Evolutionary conservation across 2,797 vertebrate genomes (phyloP).

Genomic region (Coreius guichenoti): DNA sequence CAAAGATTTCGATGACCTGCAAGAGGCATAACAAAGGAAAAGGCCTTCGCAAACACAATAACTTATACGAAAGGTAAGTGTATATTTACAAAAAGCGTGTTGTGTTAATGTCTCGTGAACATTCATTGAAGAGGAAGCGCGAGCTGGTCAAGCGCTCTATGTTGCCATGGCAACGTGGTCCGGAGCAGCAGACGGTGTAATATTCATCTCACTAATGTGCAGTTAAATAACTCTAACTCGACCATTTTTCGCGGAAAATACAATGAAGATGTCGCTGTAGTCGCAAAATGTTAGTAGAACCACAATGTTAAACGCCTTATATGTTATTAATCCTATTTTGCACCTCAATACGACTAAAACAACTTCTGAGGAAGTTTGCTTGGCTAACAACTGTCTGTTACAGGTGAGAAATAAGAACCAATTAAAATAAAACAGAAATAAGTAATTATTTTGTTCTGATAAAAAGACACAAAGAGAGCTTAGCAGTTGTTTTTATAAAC

Average conservation of each 20-base stretch:
- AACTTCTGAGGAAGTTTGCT: conserved; percentile 1
- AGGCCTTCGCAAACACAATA: neutral
- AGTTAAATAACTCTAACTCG: neutral
- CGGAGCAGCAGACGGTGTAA: conserved; percentile 25
- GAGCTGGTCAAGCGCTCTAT: conserved; percentile 45
- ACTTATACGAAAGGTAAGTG: conserved; percentile 51
- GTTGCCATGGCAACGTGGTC: conserved; percentile 76
- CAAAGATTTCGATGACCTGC: conserved; percentile 24
- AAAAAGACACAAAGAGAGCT: neutral
- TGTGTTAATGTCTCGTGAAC: neutral
- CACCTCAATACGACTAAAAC: neutral
- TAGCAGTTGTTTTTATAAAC: neutral
- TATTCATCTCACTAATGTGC: neutral
- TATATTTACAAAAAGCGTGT: neutral
- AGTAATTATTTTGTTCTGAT: neutral
- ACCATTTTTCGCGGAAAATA: neutral
- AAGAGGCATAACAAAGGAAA: conserved; percentile 6
- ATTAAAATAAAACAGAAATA: neutral
- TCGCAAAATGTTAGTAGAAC: neutral
- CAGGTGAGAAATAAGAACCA: neutral
- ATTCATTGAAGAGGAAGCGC: conserved; percentile 26
- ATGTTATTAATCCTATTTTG: conserved; percentile 16
- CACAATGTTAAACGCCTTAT: neutral
- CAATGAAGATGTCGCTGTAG: neutral
- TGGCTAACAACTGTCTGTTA: neutral